These are phyloP conservation scores for Myanophis thanlyinensis DNA, from an alignment of 2,113 vertebrate genomes.

Conservation along the genomic window DNA sequence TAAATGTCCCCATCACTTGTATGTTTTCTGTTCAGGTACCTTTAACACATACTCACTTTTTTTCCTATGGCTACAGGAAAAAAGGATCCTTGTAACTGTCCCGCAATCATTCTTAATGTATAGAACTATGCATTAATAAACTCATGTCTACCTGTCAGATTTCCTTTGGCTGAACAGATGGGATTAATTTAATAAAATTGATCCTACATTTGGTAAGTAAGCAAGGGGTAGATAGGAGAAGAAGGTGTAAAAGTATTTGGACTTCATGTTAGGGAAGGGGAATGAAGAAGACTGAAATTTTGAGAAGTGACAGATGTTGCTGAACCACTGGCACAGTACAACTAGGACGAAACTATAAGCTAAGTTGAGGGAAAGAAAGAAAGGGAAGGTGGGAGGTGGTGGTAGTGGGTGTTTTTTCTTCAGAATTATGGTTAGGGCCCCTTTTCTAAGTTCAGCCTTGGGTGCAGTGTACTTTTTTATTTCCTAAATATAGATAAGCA, in stretches of 20 bases:
- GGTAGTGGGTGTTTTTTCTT: background rate
- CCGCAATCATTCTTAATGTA: background rate
- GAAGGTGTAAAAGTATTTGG: background rate
- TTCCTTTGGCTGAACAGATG: background rate
- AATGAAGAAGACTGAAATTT: background rate
- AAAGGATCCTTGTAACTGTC: background rate
- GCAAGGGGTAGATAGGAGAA: background rate
- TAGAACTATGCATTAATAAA: background rate
- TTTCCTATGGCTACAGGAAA: background rate
- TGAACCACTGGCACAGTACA: background rate
- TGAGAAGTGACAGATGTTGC: background rate
- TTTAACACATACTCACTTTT: background rate
- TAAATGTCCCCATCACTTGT: background rate
- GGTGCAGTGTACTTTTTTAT: background rate
- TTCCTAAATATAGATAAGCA: background rate
- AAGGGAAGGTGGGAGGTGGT: too few relatives aligned
- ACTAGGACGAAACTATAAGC: background rate
- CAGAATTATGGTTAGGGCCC: background rate
- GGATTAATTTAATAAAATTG: background rate
- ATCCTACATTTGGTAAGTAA: background rate
- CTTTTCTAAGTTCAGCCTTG: background rate
- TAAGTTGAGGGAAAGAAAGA: background rate
- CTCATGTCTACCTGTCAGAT: background rate
- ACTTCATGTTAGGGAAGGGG: background rate
- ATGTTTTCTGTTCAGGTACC: background rate